A percentile compares a stretch with the other conserved stretches of the same genome.
Evolutionary conservation across 1,140 invertebrate species (phyloP).

Genomic region (Trachymyrmex cornetzi): DNA sequence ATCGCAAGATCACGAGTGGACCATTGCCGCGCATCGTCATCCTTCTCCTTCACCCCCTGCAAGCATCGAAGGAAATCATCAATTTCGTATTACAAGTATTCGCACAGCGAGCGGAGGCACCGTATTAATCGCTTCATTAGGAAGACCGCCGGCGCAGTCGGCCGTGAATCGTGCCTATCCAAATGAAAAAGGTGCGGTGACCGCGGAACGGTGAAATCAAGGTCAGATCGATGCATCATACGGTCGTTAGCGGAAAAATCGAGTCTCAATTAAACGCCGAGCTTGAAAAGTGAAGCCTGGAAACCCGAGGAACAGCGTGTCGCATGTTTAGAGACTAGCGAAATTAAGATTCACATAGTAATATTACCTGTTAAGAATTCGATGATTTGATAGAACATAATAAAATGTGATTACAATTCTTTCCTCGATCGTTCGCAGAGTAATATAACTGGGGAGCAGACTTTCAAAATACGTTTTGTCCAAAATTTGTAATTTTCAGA

Average conservation of each 20-base stretch:
- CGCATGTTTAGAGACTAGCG: not conserved
- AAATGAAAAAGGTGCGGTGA: not conserved
- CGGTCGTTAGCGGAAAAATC: not conserved
- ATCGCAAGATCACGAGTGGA: conserved; percentile 62
- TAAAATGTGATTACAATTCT: not conserved
- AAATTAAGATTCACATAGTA: not conserved
- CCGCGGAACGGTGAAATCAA: conserved; percentile 53
- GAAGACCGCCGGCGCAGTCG: not conserved
- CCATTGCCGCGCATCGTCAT: conserved; percentile 58
- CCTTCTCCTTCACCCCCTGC: conserved; percentile 45
- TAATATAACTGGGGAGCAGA: not conserved
- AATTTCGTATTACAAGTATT: conserved; percentile 6
- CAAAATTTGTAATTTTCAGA: no score
- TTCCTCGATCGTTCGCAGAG: not conserved
- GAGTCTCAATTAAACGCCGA: conserved; percentile 6
- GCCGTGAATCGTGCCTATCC: conserved; percentile 13
- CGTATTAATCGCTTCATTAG: conserved; percentile 50
- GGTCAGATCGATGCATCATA: conserved; percentile 46
- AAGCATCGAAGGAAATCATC: conserved; percentile 21
- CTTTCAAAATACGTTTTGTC: no score
- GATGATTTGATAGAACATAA: not conserved
- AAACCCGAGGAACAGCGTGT: not conserved
- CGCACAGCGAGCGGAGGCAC: not conserved
- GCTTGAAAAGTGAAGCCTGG: not conserved
- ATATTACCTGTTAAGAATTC: not conserved